Evolutionary conservation across 2,113 vertebrate genomes (phyloP).

Genomic region (Plotosus lineatus): DNA sequence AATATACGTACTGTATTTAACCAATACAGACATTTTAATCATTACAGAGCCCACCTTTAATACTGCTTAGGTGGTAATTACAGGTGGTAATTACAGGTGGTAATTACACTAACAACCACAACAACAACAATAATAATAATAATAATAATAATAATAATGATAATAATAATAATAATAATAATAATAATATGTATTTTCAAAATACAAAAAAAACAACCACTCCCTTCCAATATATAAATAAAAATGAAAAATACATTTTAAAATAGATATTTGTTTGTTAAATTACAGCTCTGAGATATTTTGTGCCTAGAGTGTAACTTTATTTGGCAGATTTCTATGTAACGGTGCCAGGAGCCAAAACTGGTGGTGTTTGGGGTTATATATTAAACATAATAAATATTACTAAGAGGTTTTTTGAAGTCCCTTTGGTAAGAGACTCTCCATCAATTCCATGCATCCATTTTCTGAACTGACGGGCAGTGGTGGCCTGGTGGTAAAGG

Average conservation of each 20-base stretch:
- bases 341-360: background rate
- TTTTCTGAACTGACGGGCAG: too few relatives aligned
- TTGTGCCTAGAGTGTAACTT: background rate
- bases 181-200: too few relatives aligned
- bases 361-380: too few relatives aligned
- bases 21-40: background rate
- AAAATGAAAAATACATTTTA: too few relatives aligned
- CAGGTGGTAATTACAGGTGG: background rate
- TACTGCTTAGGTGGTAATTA: background rate
- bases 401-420: background rate
- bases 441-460: too few relatives aligned
- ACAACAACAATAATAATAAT: background rate
- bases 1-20: background rate
- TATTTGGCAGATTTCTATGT: background rate
- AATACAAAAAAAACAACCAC: too few relatives aligned
- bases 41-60: background rate
- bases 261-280: background rate
- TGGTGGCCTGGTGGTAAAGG: too few relatives aligned
- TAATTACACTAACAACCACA: background rate
- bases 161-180: too few relatives aligned
- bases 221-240: too few relatives aligned
- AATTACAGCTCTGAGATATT: background rate
- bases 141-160: too few relatives aligned
- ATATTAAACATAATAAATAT: too few relatives aligned
- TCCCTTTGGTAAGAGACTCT: too few relatives aligned